Conservation (phyloP, 2,797 vertebrate species). For the Characodon lateralis region DNA sequence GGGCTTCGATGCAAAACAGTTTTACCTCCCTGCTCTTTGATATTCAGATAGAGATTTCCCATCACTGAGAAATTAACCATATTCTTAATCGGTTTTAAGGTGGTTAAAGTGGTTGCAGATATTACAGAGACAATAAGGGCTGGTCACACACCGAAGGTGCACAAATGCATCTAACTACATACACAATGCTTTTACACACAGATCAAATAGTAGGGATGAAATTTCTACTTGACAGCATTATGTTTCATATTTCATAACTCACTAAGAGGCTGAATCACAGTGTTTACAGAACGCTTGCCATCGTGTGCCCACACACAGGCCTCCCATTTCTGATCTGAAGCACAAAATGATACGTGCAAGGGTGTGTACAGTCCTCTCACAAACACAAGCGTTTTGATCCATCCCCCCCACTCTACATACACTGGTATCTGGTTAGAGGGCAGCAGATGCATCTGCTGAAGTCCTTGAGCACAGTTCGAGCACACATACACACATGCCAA, state of each 20-base stretch:
- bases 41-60: conserved; percentile 37
- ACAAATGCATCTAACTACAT: conserved; percentile 27
- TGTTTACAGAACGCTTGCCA: conserved; percentile 63
- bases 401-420: neutral
- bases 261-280: conserved; percentile 65
- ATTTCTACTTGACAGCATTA: conserved; percentile 54
- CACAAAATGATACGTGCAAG: conserved; percentile 26
- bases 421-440: conserved; percentile 14
- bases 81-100: conserved; percentile 37
- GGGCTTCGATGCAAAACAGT: conserved; percentile 29
- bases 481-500: conserved; percentile 15
- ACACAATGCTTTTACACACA: conserved; percentile 11
- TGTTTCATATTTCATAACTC: conserved; percentile 65
- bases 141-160: conserved; percentile 28
- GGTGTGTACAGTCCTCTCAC: conserved; percentile 8
- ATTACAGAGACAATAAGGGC: conserved; percentile 48
- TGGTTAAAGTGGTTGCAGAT: conserved; percentile 45
- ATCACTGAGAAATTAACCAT: conserved; percentile 33
- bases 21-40: conserved; percentile 44
- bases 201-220: conserved; percentile 49
- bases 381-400: conserved; percentile 25
- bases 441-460: conserved; percentile 1
- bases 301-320: conserved; percentile 56
- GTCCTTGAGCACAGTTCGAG: conserved; percentile 40
- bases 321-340: conserved; percentile 51